A percentile compares a stretch with the other conserved stretches of the same genome.
These are phyloP conservation scores for Phenganax stokvisi DNA, from an alignment of 92 coral and sea anemone species.

Conservation along the genomic window DNA sequence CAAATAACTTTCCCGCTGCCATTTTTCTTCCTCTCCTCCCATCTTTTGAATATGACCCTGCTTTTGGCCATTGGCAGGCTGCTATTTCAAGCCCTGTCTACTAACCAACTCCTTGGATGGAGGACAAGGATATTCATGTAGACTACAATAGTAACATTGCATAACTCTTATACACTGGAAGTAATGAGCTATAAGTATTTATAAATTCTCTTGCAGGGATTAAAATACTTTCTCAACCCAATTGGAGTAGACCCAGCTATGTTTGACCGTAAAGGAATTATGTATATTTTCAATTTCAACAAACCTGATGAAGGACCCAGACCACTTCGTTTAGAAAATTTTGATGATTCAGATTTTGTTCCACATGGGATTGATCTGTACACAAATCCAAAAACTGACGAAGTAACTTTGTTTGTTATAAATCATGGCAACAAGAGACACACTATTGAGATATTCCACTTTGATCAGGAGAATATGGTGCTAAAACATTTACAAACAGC, in stretches of 20 bases:
- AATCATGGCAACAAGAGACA: conserved; percentile 37
- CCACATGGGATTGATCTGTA: conserved; percentile 50
- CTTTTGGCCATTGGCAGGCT: no score
- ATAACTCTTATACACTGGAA: no score
- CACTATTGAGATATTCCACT: conserved; percentile 44
- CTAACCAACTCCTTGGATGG: no score
- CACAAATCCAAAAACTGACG: conserved; percentile 40
- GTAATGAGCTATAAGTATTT: background rate
- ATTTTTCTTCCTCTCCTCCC: no score
- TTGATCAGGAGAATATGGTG: conserved; percentile 31
- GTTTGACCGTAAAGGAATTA: conserved; percentile 36
- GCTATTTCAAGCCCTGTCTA: no score
- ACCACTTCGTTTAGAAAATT: conserved; percentile 27
- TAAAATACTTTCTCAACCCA: conserved; percentile 6
- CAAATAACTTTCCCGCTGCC: no score
- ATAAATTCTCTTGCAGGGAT: conserved; percentile 21
- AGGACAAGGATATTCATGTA: no score
- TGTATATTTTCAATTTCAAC: conserved; percentile 40
- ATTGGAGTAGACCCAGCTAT: conserved; percentile 40
- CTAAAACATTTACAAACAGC: conserved; percentile 32
- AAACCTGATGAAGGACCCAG: conserved; percentile 24
- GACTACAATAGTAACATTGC: no score
- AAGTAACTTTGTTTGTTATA: conserved; percentile 45
- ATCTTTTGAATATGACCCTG: no score
- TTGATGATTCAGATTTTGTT: conserved; percentile 42